Evolutionary conservation across 2,888 invertebrate genomes (phyloP), one percentile per base, ranked within the genome.

Genomic region (Parnassius orleans): DNA sequence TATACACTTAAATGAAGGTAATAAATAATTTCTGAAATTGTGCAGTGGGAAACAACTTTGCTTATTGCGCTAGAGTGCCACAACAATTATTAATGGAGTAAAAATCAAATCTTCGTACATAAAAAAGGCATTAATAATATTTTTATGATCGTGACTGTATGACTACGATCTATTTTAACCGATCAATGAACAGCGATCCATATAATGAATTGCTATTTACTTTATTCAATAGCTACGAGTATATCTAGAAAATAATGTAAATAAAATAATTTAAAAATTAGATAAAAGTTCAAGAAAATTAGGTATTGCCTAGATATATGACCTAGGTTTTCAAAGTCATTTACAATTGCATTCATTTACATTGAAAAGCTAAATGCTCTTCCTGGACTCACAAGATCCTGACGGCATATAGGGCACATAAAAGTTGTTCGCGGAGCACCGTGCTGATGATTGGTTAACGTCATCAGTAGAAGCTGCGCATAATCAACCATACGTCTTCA

Each of bases 191-290:
- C 54, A 57, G 62, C 55, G 58, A 63, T 63, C 50, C 44, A 43
- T 54, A 58, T 63, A 62, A 41, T 50, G 44, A 33, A 15, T 19
- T 12, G 58, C 54, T 54, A 62, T 53, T 62, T 44, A 58, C 54
- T 58, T 53, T 62, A 57, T 62, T 53, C 57, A 57, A 57, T 58
- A 58, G 50, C 41, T 51, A 54, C 19, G 1, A 2, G 19, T 19
- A 19, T 59, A 44, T 60, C 55, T 33, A 55, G 51, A 63, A 44
- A 58, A 59, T 59, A 63, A 58, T 58, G 63, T 51, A 63, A 63
- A 41, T 51, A 54, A n/a, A n/a, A n/a, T n/a, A n/a, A n/a, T 19
- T 19, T 19, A 2, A 2, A 2, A 2, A 19, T 19, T 19, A 19
- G 2, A 19, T 19, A 19, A 19, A 1, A 2, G 19, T 19, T 19